Base-by-base conservation (phyloP, 30 jellyfish, hydroid and myxozoan genomes). In the Aurelia coerulea region DNA sequence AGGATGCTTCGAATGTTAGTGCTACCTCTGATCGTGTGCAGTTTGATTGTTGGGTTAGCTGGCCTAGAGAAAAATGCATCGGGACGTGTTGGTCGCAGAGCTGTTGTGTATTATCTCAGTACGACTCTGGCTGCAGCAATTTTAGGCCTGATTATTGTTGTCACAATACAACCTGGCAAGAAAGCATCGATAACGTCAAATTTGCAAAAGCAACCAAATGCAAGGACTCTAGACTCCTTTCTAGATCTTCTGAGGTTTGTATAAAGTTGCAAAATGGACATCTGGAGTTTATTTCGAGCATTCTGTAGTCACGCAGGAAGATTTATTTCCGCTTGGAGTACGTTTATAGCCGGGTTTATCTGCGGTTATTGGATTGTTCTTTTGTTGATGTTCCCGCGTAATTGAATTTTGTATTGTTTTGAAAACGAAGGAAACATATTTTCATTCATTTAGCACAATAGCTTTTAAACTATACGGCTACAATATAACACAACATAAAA, bases 41-140 rank as follows among this genome's bases (percentile, higher is more conserved):
- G 97, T 50, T 90, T 94, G 79, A 94, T 94, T 23, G 97, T 95
- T 69, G 99, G 99, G 50, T 73, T 95, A 34, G 99, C 99, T 10
- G 96, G 94, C 78, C 90, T 95, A 10, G 99, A 95, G 79, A 88
- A 90, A 60, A 86, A 73, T 35, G 96, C 99, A 16, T 95, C 99
- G 37, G 99, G 99, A 2, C 53, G 92, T 37, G 84, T 89, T 17
- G 97, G 97, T 14, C 73, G 97, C 29, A 76, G 97, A 37, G 97
- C 97, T 16, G 86, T 89, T 7, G 42, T 89, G 69, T 89, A 80
- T 54, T 89, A 89, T 71, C 74, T 89, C 23, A 50, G 85, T 53
- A 89, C 97, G n/a, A 89, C 97, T 4, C 41, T 80, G 37, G 60
- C 81, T 65, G 97, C 97, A n/a, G 97, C 90, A 5, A 78, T 89